Base-by-base conservation (phyloP, 2,113 vertebrate species). In the Chaenogobius annularis region DNA sequence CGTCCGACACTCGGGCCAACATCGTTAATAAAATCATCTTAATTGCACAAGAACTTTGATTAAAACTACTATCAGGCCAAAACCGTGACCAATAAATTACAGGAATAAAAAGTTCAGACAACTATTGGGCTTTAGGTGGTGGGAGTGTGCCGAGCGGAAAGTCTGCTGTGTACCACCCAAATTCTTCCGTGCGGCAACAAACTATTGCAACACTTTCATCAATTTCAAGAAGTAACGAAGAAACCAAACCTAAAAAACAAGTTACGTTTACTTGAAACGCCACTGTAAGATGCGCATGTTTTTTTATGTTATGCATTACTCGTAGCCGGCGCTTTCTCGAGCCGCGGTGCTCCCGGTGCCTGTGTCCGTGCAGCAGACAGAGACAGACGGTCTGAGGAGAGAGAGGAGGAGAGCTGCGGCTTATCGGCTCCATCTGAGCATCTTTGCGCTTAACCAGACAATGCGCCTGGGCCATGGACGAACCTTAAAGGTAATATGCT, bases 1-100 rank as follows among this genome's bases (percentile, higher is more conserved):
- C 97, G 77, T 98, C 97, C 73, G 94, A 92, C 81, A 98, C 92
- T 0, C 97, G 95, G n/a, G 95, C 96, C 82, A 98, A 95, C 93
- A 97, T 95, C 0, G 97, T 98, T 0, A 98, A 90, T 54, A 96
- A 79, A 88, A 96, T 95, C 97, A 98, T 98, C 0, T 10, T 11
- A 55, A 10, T 3, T 19, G 17, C 61, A 63, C 59, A n/a, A 9
- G 1, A 31, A 15, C 14, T 63, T 12, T 63, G 17, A 11, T 8
- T 63, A 11, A 40, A 63, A 63, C 31, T 19, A 1, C 63, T 22
- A 47, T 35, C 55, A 12, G 22, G 1, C 6, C 11, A 6, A 14
- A n/a, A 11, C 22, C 13, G 10, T 26, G 20, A 55, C 10, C 5
- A 26, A 58, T 58, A 26, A 14, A 12, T 58, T 14, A 26, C 55